Percentiles rank a stretch among this genome's conserved stretches.
phyloP scores from a whole-genome alignment of 2,888 invertebrate species.

The Uloborus plumipes region DNA sequence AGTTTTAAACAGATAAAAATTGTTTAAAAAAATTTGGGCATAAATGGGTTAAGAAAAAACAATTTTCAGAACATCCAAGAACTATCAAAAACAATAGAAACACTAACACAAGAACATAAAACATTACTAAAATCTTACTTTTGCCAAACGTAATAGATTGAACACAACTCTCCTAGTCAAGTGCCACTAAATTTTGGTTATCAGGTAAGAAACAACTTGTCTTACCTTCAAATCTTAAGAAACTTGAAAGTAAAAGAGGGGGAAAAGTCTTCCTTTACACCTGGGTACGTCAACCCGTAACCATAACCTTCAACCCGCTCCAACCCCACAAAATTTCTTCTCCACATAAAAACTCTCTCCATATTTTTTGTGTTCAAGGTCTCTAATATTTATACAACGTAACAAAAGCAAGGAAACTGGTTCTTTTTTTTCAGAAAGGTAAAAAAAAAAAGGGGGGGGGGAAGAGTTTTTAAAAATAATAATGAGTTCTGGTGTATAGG shows the following conservation, averaged over 20 bases:
- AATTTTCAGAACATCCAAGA: too few species aligned
- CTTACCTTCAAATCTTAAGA: constrained; percentile 7
- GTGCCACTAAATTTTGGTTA: too few species aligned
- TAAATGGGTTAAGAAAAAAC: too few species aligned
- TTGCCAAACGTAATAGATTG: too few species aligned
- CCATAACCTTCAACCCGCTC: constrained; percentile 12
- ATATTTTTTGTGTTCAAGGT: background rate
- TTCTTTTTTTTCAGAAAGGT: background rate
- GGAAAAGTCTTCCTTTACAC: constrained; percentile 9
- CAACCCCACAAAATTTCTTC: constrained; percentile 8
- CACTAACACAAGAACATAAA: too few species aligned
- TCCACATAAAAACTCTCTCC: constrained; percentile 23
- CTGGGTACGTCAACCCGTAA: constrained; percentile 49
- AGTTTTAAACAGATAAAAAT: too few species aligned
- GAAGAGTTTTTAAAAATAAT: constrained; percentile 22
- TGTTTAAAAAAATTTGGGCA: too few species aligned
- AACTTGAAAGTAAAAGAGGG: background rate
- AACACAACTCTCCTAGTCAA: too few species aligned
- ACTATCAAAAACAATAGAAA: too few species aligned
- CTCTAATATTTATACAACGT: constrained; percentile 29
- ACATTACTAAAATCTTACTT: too few species aligned
- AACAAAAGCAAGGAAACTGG: constrained; percentile 36
- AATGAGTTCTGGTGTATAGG: constrained; percentile 3
- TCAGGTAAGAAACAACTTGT: too few species aligned
- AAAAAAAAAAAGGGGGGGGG: too few species aligned